Conservation (phyloP, 2,888 invertebrate species). For the Eilema depressum region DNA sequence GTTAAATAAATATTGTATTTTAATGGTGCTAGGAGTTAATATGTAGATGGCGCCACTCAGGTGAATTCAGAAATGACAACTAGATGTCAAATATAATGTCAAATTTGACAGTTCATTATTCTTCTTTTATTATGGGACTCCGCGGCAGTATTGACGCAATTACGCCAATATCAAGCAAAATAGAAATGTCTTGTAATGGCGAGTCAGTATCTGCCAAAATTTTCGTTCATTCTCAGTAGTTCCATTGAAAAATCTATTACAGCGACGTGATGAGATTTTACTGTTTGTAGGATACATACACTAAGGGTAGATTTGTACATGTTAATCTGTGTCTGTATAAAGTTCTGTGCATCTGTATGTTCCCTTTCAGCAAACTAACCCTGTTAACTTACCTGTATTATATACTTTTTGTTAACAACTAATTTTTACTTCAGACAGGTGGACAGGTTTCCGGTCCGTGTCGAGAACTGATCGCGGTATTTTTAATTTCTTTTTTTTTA, state of each 20-base stretch:
- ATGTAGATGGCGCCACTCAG: background rate
- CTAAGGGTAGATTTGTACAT: background rate
- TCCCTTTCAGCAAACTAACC: conserved; percentile 10
- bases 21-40: background rate
- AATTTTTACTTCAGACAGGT: conserved; percentile 78
- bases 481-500: conserved; percentile 56
- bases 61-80: background rate
- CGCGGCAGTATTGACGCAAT: background rate
- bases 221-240: too few species aligned
- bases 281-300: background rate
- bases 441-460: conserved; percentile 79
- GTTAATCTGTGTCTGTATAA: conserved; percentile 4
- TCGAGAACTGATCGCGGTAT: conserved; percentile 76
- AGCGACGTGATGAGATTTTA: too few species aligned
- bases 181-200: too few species aligned
- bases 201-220: too few species aligned
- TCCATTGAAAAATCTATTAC: too few species aligned
- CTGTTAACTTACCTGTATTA: conserved; percentile 14
- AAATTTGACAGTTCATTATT: background rate
- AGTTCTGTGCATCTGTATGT: conserved; percentile 2
- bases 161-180: too few species aligned
- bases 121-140: background rate
- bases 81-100: background rate
- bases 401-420: conserved; percentile 55
- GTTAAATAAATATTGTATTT: background rate